Evolutionary conservation across 2,113 vertebrate species (phyloP).

Genomic region (Oryzias melastigma): DNA sequence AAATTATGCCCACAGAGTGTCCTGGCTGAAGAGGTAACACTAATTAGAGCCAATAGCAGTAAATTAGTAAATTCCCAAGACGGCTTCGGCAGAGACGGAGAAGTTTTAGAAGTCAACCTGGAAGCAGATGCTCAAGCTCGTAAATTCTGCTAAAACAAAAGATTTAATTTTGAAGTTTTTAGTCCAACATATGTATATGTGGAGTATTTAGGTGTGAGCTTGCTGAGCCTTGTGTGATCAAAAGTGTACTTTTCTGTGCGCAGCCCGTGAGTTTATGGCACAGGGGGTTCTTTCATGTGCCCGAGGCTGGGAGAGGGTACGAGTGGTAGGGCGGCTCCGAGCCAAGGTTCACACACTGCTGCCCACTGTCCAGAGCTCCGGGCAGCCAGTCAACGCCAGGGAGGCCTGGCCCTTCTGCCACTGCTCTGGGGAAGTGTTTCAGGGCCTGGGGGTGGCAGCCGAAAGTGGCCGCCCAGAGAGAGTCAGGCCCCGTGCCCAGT

Average conservation of each 20-base stretch:
- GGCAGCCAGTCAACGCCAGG: constrained; percentile 80
- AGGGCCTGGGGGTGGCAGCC: constrained; percentile 66
- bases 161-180: constrained; percentile 15
- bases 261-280: constrained; percentile 75
- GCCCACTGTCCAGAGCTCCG: constrained; percentile 77
- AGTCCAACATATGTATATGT: no score
- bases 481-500: constrained; percentile 61
- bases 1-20: constrained; percentile 51
- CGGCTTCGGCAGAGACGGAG: constrained; percentile 41
- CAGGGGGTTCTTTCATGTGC: constrained; percentile 82
- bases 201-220: constrained; percentile 3
- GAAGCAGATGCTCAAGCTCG: constrained; percentile 38
- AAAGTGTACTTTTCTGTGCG: constrained; percentile 58
- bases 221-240: constrained; percentile 26
- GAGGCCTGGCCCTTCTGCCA: constrained; percentile 76
- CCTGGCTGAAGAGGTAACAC: constrained; percentile 64
- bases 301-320: constrained; percentile 76
- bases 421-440: constrained; percentile 78
- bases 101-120: constrained; percentile 37
- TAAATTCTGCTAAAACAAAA: constrained; percentile 25
- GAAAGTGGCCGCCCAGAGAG: constrained; percentile 78
- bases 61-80: constrained; percentile 60
- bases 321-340: constrained; percentile 79
- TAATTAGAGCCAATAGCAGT: constrained; percentile 67
- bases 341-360: constrained; percentile 80